Base-by-base conservation (phyloP, 2,888 invertebrate species). In the Drosophila fungiperda region DNA sequence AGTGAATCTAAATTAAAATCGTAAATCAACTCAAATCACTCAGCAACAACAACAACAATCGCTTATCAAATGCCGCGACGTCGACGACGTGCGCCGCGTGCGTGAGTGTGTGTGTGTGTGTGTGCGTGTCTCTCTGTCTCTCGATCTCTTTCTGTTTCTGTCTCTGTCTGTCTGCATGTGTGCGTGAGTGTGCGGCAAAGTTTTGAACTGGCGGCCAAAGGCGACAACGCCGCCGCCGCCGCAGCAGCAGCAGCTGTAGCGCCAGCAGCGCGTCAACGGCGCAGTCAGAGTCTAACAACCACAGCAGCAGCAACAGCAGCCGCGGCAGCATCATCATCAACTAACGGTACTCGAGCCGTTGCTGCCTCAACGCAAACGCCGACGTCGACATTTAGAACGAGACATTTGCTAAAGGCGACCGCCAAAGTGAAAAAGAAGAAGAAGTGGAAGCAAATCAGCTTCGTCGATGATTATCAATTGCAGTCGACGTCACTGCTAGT, bases 401-500 rank as follows among this genome's bases (percentile, higher is more conserved):
- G 89, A 68, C 90, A 91, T 67, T 72, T 91, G 57, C 73, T 87
- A 4, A 88, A 90, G 74, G 88, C 91, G 49, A 91, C 91, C 23
- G 84, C 82, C 49, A 91, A 91, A 73, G 91, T 91, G 45, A 91
- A 91, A 55, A 90, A 89, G 77, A 90, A 90, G 89, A 90, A 90
- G 49, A 89, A 90, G 83, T 87, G 86, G 87, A 91, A 89, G 73
- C 92, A 92, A 78, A 89, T 91, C 62, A 85, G 85, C 45, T 92
- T 92, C 26, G 73, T 90, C 48, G 83, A 90, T 76, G 89, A 71
- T 33, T 62, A 74, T 29, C 65, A 74, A 36, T 61, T 74, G 81
- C 81, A 80, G 60, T 73, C 81, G 29, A 68, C 81, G 50, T 74
- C 81, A 62, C 70, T 74, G 70, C 61, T 76, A 78, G 65, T 66